A percentile compares a stretch with the other conserved stretches of the same genome.
Conservation (phyloP, 2,113 vertebrate species). For the Gallinago undulata region DNA sequence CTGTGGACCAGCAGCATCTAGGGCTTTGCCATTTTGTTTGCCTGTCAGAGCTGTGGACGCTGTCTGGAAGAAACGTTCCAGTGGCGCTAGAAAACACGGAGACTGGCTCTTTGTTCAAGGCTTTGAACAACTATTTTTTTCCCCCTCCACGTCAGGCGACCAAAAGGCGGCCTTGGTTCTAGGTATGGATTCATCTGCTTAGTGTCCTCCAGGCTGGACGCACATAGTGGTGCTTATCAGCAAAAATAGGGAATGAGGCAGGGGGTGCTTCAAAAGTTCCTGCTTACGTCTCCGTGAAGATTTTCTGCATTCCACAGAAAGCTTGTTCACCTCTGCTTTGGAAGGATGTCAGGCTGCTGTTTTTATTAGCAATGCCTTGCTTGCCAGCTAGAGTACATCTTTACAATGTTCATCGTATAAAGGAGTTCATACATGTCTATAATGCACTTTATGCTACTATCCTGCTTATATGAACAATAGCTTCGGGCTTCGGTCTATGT, state of each 20-base stretch:
- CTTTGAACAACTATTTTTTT: neutral
- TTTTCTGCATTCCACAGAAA: slow-evolving; percentile 19
- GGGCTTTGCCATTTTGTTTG: neutral
- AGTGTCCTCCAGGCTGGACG: neutral
- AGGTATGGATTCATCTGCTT: neutral
- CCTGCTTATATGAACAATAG: neutral
- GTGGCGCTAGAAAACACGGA: neutral
- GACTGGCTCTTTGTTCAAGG: slow-evolving; percentile 3
- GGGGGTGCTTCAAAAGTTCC: neutral
- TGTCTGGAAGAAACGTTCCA: neutral
- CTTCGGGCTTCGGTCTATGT: neutral
- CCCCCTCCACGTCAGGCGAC: neutral
- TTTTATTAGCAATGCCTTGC: neutral
- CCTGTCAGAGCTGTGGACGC: rapidly evolving
- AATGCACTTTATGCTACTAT: neutral
- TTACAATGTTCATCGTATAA: neutral
- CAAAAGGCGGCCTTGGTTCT: slow-evolving; percentile 1
- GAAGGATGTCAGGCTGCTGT: neutral
- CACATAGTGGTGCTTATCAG: slow-evolving; percentile 1
- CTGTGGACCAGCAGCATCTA: neutral
- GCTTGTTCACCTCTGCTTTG: neutral
- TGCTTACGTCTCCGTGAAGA: neutral
- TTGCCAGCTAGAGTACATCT: neutral
- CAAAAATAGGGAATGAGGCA: slow-evolving; percentile 32
- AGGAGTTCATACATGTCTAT: neutral